Conservation (phyloP, 2,888 invertebrate species). For the Cantharis flavilabris region DNA sequence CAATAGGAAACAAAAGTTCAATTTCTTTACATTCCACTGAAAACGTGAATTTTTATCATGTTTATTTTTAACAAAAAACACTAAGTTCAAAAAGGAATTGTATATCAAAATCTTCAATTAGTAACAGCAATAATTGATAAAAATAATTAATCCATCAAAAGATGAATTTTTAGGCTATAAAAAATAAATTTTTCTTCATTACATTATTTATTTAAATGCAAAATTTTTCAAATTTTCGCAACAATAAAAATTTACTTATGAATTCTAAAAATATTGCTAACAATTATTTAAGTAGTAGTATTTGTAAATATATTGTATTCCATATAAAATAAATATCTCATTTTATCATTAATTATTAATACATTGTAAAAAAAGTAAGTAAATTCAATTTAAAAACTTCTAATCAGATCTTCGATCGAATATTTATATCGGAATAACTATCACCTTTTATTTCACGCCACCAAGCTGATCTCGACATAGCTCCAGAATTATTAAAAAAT, state of each 20-base stretch:
- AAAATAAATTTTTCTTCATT: neutral
- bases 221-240: neutral
- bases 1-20: too few species aligned
- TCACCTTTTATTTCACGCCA: conserved; percentile 63
- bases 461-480: conserved; percentile 74
- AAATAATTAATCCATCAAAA: too few species aligned
- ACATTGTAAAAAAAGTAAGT: neutral
- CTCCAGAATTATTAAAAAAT: conserved; percentile 70
- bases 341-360: neutral
- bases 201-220: neutral
- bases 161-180: too few species aligned
- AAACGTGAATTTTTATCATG: too few species aligned
- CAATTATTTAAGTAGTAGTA: neutral
- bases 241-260: neutral
- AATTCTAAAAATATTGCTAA: neutral
- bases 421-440: conserved; percentile 37
- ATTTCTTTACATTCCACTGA: too few species aligned
- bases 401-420: conserved; percentile 40
- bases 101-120: too few species aligned
- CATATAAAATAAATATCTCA: neutral
- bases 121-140: too few species aligned
- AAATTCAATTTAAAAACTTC: neutral
- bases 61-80: too few species aligned
- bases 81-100: too few species aligned
- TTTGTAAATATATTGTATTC: neutral